Evolutionary conservation across 2,113 vertebrate species (phyloP).

Genomic region (Pampusana beccarii): DNA sequence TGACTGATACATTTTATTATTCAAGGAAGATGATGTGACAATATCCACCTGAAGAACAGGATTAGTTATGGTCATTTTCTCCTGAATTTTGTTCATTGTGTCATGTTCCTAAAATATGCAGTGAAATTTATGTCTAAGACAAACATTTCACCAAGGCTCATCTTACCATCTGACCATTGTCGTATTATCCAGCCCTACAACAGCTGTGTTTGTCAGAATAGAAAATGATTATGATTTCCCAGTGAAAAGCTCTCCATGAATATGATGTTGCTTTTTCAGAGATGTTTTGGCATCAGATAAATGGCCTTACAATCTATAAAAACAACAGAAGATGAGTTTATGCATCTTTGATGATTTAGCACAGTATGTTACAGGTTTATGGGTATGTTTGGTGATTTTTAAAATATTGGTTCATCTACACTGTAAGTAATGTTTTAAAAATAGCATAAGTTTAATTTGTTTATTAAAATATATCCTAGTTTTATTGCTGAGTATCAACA

Average conservation of each 20-base stretch:
- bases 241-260: constrained; percentile 32
- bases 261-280: constrained; percentile 26
- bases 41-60: constrained; percentile 48
- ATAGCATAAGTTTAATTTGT: neutral
- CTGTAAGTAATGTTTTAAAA: neutral
- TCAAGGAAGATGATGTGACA: constrained; percentile 34
- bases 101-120: constrained; percentile 18
- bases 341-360: constrained; percentile 5
- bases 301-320: neutral
- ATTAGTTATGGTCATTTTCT: constrained; percentile 60
- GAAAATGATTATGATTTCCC: constrained; percentile 39
- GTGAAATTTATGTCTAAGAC: constrained; percentile 42
- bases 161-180: constrained; percentile 22
- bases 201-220: constrained; percentile 30
- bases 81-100: constrained; percentile 43
- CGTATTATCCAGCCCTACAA: constrained; percentile 13
- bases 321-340: neutral
- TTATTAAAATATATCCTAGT: neutral
- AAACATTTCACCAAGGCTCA: constrained; percentile 6
- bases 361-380: neutral
- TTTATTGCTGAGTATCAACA: neutral
- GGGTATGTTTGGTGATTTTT: neutral
- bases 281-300: constrained; percentile 41
- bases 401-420: neutral
- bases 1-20: constrained; percentile 21